Base-by-base conservation (phyloP, 2,113 vertebrate species). In the Glaucomys volans region DNA sequence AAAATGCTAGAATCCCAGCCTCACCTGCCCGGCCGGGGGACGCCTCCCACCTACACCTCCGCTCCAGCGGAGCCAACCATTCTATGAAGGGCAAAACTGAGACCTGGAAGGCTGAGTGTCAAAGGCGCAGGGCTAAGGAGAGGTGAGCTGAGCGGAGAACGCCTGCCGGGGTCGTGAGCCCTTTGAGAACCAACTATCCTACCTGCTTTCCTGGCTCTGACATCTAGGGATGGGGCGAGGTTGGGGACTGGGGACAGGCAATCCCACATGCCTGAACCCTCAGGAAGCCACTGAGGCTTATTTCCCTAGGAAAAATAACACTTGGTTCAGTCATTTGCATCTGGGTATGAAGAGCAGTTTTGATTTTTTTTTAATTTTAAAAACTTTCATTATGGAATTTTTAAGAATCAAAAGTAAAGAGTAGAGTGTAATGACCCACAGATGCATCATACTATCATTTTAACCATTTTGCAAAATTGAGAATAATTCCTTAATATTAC, bases 301-400 rank as follows among this genome's bases (percentile, higher is more conserved):
- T n/a, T 30, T 75, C 71, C 42, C 5, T 4, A 0, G 20, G 40
- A 47, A 10, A 94, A 59, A 40, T 44, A 62, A 37, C 14, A 6
- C 37, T 40, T 74, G 2, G 1, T 22, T 44, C 35, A 4, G 72
- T 8, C 24, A 20, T 90, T 89, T 74, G 35, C 52, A 35, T 91
- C 44, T 84, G 75, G 74, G 10, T 62, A 69, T 18, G 50, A 85
- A 77, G 0, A 87, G 57, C 35, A 44, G 30, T 35, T 83, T 62
- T 71, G 62, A 32, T 87, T 93, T 67, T 57, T 90, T 87, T 92
- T 52, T 44, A 93, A 84, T 91, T 92, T 18, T 3, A 72, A 81
- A 95, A 88, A 52, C 75, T 91, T 95, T 89, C 62, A 40, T 77
- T 88, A 40, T 35, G 3, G 14, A n/a, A 81, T 90, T 90, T n/a